Evolutionary conservation across 2,888 invertebrate species (phyloP), one percentile per base, ranked within the genome.

Genomic region (Drosophila monieri): DNA sequence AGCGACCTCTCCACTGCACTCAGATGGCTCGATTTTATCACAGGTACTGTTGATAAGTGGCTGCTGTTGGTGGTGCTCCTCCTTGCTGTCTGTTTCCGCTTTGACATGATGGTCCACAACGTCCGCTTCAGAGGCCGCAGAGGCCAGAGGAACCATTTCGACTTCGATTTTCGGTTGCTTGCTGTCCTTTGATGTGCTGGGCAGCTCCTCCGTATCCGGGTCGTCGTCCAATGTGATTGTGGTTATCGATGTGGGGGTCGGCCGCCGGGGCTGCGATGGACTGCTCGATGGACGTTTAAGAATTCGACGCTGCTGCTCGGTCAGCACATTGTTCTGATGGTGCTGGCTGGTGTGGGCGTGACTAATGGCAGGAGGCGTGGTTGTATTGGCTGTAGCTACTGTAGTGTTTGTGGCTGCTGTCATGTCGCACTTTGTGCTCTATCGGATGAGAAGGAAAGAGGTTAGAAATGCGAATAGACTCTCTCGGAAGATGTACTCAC

Each of bases 21-120:
- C 77, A 74, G 81, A 74, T 74, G 79, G 76, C 72, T 87, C 84
- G 71, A 77, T 81, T 85, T 81, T 90, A 90, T 88, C 89, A 90
- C 90, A 90, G 90, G 90, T 90, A 90, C 90, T 90, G 77, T 90
- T 90, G 80, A 89, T 88, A 83, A 84, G 59, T 74, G 75, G 77
- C 80, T 80, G 81, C 60, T 73, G 84, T 54, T 75, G 68, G 58
- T 66, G 61, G 61, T 69, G 79, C 32, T 61, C 60, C 66, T 73
- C 78, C 53, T 70, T 62, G 69, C 58, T 70, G 69, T 61, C 57
- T 51, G 59, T 30, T 58, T 59, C 62, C 62, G 55, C 58, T 70
- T 64, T 56, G 49, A 51, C 56, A 49, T 71, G 65, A 53, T 73
- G 67, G 58, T 72, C 84, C 57, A 78, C 77, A 56, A 77, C 76